Evolutionary conservation across 2,113 vertebrate genomes (phyloP).

Genomic region (Hucho hucho): DNA sequence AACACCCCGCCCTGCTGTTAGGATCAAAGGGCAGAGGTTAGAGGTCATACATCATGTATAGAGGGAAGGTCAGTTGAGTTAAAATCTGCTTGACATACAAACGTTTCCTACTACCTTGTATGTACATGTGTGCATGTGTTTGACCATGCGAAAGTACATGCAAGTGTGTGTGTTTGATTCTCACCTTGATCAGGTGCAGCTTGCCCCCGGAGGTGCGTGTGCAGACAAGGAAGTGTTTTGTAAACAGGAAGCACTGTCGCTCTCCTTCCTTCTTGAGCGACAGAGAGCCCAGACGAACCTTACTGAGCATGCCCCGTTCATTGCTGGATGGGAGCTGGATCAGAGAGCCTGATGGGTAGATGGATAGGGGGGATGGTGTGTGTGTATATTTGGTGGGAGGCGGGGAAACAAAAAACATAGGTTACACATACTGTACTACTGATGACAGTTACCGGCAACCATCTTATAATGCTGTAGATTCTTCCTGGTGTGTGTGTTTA

Average conservation of each 20-base stretch:
- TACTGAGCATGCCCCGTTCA: constrained; percentile 92
- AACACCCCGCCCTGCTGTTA: constrained; percentile 89
- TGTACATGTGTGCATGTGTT: no score
- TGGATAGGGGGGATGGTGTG: constrained; percentile 3
- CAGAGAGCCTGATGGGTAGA: constrained; percentile 80
- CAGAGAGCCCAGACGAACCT: constrained; percentile 89
- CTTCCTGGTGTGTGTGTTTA: not conserved
- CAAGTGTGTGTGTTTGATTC: not conserved
- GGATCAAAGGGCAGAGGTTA: constrained; percentile 44
- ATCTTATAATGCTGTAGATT: no score
- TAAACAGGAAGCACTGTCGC: constrained; percentile 94
- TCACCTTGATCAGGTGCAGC: constrained; percentile 93
- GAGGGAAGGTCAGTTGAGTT: not conserved
- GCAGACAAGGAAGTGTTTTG: constrained; percentile 94
- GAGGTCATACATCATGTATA: not conserved
- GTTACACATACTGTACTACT: not conserved
- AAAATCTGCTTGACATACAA: not conserved
- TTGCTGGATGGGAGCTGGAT: constrained; percentile 93
- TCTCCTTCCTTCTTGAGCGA: constrained; percentile 95
- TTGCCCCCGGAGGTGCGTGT: constrained; percentile 94
- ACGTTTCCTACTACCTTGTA: not conserved
- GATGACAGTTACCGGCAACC: not conserved
- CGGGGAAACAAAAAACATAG: not conserved
- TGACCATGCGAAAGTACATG: not conserved
- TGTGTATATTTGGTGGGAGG: not conserved